Base-by-base conservation (phyloP, 2,888 invertebrate genomes). In the Trichopoda pennipes region DNA sequence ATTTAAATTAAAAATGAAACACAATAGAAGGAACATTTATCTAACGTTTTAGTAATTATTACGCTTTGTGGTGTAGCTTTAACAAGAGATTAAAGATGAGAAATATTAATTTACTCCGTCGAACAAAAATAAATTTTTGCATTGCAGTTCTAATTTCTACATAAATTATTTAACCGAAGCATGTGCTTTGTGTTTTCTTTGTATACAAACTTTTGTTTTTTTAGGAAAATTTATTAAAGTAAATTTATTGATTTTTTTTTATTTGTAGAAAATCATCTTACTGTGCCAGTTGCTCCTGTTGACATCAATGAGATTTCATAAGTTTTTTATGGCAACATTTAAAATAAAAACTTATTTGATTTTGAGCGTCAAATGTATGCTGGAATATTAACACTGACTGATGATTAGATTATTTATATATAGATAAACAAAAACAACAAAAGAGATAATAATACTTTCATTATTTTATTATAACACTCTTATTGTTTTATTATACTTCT, bases 251-350 rank as follows among this genome's bases (percentile, higher is more conserved):
- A 12, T 53, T 51, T 44, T 9, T 23, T 68, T 66, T 19, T 76
- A 49, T 70, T 86, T 85, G 6, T 85, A 86, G 86, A 86, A 44
- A 81, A 83, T 16, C 87, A 86, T 60, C 69, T 79, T 64, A 79
- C 85, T 76, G 86, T 84, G 66, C 85, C 85, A 21, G 84, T 68
- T 80, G 49, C 74, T 21, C 84, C 84, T 16, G 85, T 83, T 38
- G 84, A 86, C 75, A 83, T 85, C 53, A 85, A 86, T 73, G 84
- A 86, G 53, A 84, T 86, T 78, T 86, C 85, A 84, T 86, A 86
- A 86, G 77, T 74, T 82, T 70, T 44, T 42, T 19, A 44, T 47
- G 12, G 19, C 21, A 49, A 70, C 44, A 55, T 60, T 64, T 61
- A 72, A 69, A 38, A 56, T 19, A 61, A 63, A 61, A 16, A 19